Conservation (phyloP, 2,113 vertebrate genomes). For the Carettochelys insculpta region DNA sequence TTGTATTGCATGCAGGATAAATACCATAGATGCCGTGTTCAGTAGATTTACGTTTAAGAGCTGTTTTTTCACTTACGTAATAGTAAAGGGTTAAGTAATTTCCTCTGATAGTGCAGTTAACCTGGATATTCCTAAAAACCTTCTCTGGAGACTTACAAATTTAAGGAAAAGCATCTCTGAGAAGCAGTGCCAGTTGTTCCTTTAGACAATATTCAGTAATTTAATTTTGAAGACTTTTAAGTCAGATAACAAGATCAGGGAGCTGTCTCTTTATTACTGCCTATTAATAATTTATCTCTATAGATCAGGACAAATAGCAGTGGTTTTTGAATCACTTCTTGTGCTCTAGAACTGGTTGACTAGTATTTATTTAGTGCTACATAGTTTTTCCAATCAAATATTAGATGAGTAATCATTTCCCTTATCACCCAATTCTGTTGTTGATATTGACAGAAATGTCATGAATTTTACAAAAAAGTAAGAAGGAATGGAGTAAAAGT, state of each 20-base stretch:
- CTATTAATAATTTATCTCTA: constrained; percentile 3
- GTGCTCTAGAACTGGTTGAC: background rate
- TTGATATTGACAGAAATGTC: background rate
- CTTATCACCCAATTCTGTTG: background rate
- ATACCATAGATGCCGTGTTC: background rate
- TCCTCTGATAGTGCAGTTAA: background rate
- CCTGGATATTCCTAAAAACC: background rate
- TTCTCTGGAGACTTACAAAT: background rate
- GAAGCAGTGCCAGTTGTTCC: background rate
- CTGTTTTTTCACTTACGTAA: background rate
- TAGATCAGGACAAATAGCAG: background rate
- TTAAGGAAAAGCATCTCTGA: background rate
- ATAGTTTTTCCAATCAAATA: background rate
- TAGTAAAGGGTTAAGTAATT: background rate
- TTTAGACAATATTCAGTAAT: background rate
- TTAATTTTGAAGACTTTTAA: background rate
- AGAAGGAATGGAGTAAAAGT: background rate
- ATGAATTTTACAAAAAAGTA: background rate
- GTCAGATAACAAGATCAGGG: background rate
- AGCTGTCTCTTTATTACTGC: constrained; percentile 10
- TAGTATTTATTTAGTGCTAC: background rate
- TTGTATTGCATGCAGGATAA: background rate
- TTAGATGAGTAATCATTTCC: constrained; percentile 2
- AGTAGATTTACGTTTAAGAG: background rate
- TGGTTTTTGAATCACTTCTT: background rate